A percentile compares a stretch with the other conserved stretches of the same genome.
Evolutionary conservation across 2,888 invertebrate species (phyloP).

Genomic region (Cremastinae sp.): DNA sequence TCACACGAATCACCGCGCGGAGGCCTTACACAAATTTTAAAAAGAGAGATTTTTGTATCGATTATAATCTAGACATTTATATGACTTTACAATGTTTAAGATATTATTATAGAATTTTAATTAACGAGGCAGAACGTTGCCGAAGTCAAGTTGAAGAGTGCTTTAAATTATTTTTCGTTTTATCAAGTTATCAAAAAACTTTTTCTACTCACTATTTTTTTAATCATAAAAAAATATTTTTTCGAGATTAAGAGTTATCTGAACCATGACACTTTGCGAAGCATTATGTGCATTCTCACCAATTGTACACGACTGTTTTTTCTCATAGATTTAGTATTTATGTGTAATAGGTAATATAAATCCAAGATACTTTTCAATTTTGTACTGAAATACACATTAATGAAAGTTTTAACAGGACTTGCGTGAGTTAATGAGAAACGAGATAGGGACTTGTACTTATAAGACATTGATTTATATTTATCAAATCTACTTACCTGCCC

Average conservation of each 20-base stretch:
- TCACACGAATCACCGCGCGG: too few species aligned
- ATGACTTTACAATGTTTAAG: too few species aligned
- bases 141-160: neutral
- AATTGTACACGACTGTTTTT: conserved; percentile 50
- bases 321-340: conserved; percentile 66
- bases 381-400: conserved; percentile 47
- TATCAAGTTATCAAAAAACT: too few species aligned
- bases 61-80: conserved; percentile 24
- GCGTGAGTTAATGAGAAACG: neutral
- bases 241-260: too few species aligned
- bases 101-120: conserved; percentile 20
- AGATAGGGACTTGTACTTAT: neutral
- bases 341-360: conserved; percentile 51
- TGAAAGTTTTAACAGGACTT: conserved; percentile 14
- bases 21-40: neutral
- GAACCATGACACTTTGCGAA: too few species aligned
- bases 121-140: neutral
- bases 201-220: too few species aligned
- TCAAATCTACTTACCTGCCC: conserved; percentile 87
- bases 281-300: too few species aligned
- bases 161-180: too few species aligned
- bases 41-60: neutral
- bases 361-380: conserved; percentile 24
- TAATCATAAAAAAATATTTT: too few species aligned
- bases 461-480: neutral